Evolutionary conservation across 2,888 invertebrate species (phyloP).

Genomic region (Drosophila vallismaia): DNA sequence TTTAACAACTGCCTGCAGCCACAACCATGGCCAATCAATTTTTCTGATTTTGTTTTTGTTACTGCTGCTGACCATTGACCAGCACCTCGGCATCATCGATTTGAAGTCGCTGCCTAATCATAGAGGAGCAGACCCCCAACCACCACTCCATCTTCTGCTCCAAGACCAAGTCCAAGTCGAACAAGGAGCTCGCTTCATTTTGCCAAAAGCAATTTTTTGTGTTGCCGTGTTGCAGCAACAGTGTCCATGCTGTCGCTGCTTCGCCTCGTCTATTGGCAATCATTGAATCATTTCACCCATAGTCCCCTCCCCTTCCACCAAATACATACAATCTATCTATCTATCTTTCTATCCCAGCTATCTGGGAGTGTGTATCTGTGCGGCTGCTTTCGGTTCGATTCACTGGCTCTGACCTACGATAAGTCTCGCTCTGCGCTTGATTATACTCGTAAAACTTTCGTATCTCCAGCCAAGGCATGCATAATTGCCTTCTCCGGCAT

Average conservation of each 20-base stretch:
- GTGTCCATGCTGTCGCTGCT: not conserved
- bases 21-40: conserved; percentile 55
- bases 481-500: conserved; percentile 53
- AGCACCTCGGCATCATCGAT: conserved; percentile 58
- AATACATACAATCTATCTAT: conserved; percentile 2
- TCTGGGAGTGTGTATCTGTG: conserved; percentile 50
- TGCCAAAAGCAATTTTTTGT: conserved; percentile 42
- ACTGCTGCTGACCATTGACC: conserved; percentile 72
- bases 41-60: conserved; percentile 31
- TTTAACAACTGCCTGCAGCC: conserved; percentile 70
- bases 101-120: conserved; percentile 66
- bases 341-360: conserved; percentile 30
- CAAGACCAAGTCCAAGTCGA: conserved; percentile 26
- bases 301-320: not conserved
- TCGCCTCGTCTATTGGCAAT: conserved; percentile 52
- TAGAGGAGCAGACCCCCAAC: conserved; percentile 57
- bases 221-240: conserved; percentile 5
- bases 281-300: conserved; percentile 15
- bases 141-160: conserved; percentile 7
- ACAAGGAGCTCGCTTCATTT: conserved; percentile 53
- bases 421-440: conserved; percentile 67
- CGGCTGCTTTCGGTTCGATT: conserved; percentile 19
- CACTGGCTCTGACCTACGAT: conserved; percentile 68
- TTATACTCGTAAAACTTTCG: conserved; percentile 52
- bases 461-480: conserved; percentile 51